Evolutionary conservation across 2,797 vertebrate species (phyloP).

Genomic region (Falco biarmicus): DNA sequence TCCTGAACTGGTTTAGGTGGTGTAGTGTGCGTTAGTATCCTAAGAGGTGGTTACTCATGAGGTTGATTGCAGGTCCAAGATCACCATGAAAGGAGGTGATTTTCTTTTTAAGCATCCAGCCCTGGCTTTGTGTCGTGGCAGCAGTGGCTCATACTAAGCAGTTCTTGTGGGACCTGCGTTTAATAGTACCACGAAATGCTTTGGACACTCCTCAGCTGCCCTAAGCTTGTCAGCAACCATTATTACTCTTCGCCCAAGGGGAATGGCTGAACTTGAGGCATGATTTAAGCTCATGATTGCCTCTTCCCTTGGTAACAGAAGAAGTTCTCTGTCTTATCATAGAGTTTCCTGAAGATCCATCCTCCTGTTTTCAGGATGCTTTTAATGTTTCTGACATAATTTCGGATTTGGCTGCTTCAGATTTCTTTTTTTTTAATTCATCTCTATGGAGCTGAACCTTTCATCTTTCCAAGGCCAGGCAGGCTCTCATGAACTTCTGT

Average conservation of each 20-base stretch:
- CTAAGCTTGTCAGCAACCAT: neutral
- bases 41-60: neutral
- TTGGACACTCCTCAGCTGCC: neutral
- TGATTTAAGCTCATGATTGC: neutral
- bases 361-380: neutral
- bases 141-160: neutral
- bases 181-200: neutral
- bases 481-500: neutral
- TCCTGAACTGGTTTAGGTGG: conserved; percentile 37
- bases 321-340: neutral
- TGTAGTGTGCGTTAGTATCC: neutral
- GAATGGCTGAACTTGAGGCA: neutral
- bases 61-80: neutral
- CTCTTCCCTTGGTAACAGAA: neutral
- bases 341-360: neutral
- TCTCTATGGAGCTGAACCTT: neutral
- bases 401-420: neutral
- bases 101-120: neutral
- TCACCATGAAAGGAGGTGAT: neutral
- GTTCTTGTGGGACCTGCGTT: neutral
- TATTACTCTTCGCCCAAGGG: neutral
- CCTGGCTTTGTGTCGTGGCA: neutral
- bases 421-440: neutral
- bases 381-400: neutral
- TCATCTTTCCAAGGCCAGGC: neutral